These are phyloP conservation scores for Acanthornis magna DNA, from an alignment of 2,797 vertebrate genomes.

Conservation along the genomic window DNA sequence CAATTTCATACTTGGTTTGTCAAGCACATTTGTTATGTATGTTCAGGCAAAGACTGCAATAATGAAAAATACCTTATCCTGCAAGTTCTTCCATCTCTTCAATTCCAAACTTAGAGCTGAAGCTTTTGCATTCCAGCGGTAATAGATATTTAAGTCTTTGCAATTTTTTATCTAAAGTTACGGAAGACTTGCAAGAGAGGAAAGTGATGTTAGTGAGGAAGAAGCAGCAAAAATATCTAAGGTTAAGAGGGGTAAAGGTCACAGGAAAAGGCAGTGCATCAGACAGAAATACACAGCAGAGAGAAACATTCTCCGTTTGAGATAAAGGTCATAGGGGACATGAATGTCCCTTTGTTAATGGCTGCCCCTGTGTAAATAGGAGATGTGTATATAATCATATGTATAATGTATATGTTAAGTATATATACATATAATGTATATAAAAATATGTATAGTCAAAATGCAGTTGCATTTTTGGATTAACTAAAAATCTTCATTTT, in stretches of 20 bases:
- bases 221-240: neutral
- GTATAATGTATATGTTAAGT: neutral
- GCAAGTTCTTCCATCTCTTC: neutral
- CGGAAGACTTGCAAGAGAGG: neutral
- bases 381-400: neutral
- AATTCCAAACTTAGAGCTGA: neutral
- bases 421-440: neutral
- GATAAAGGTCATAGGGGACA: neutral
- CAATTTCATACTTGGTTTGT: conserved; percentile 60
- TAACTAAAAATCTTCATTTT: neutral
- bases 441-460: neutral
- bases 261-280: neutral
- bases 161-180: neutral
- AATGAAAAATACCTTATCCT: conserved; percentile 29
- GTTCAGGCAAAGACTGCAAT: conserved; percentile 9
- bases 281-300: neutral
- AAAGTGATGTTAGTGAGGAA: neutral
- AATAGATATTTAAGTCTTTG: neutral
- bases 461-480: neutral
- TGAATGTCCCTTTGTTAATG: neutral
- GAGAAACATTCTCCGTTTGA: neutral
- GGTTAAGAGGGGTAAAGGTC: neutral
- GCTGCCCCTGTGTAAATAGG: neutral
- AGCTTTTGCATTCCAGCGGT: neutral
- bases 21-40: conserved; percentile 30